Percentiles rank a stretch among this genome's conserved stretches.
Evolutionary conservation across 2,797 vertebrate genomes (phyloP).

Genomic region (Myiotriccus ornatus): DNA sequence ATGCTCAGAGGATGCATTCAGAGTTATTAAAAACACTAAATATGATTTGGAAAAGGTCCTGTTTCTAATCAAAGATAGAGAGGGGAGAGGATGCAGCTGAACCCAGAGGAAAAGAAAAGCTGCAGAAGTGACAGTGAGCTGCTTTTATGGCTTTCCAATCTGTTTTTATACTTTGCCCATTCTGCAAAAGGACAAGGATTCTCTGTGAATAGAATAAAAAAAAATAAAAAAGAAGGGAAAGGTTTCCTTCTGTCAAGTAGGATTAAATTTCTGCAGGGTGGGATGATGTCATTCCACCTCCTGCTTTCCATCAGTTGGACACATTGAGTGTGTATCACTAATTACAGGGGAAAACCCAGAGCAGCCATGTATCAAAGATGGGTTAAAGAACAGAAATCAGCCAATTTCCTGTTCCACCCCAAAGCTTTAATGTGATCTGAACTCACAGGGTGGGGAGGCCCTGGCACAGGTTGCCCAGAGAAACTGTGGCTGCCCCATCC

Average conservation of each 20-base stretch:
- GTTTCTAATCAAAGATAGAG: slow-evolving; percentile 20
- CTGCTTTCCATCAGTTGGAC: slow-evolving; percentile 22
- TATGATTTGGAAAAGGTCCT: neutral
- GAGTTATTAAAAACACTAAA: neutral
- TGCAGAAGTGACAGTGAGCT: neutral
- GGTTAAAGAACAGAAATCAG: neutral
- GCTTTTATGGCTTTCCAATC: neutral
- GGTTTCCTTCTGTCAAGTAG: neutral
- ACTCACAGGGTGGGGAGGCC: neutral
- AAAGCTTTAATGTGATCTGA: fast-evolving
- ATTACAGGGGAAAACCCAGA: neutral
- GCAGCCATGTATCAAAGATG: neutral
- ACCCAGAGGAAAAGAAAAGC: neutral
- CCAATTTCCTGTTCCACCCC: neutral
- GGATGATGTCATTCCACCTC: slow-evolving; percentile 23
- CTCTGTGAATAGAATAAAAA: neutral
- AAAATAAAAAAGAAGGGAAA: neutral
- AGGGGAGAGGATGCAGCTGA: neutral
- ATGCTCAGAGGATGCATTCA: neutral
- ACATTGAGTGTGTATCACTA: neutral
- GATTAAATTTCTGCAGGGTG: neutral
- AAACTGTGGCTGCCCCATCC: neutral
- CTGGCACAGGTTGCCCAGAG: neutral
- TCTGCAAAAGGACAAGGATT: neutral
- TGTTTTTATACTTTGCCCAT: neutral